Evolutionary conservation across 2,113 vertebrate species (phyloP).

Genomic region (Semicossyphus pulcher): DNA sequence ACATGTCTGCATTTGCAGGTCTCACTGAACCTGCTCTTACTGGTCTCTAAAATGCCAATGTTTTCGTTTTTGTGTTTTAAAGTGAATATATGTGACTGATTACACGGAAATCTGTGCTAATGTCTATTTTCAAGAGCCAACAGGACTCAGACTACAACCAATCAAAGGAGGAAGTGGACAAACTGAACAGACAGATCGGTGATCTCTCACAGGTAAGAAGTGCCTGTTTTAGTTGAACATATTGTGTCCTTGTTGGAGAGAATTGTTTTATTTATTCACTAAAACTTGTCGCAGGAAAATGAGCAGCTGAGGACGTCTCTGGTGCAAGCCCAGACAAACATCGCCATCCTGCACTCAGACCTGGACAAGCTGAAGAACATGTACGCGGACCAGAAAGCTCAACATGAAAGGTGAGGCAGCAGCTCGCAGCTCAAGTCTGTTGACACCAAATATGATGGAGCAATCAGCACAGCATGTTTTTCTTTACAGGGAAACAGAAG

Average conservation of each 20-base stretch:
- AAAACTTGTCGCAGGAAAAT: slow-evolving; percentile 76
- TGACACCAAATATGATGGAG: neutral
- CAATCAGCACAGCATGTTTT: neutral
- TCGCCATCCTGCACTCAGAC: slow-evolving; percentile 77
- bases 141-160: slow-evolving; percentile 61
- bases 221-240: neutral
- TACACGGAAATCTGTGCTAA: neutral
- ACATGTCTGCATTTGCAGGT: too few relatives aligned
- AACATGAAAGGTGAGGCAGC: slow-evolving; percentile 71
- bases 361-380: slow-evolving; percentile 83
- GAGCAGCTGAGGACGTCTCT: slow-evolving; percentile 65
- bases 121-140: slow-evolving; percentile 67
- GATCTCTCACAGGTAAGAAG: slow-evolving; percentile 73
- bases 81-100: too few relatives aligned
- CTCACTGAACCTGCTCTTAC: too few relatives aligned
- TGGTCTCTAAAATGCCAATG: too few relatives aligned
- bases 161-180: slow-evolving; percentile 74
- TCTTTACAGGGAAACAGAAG: slow-evolving; percentile 71
- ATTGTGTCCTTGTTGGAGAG: neutral
- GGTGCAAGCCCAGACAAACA: slow-evolving; percentile 60
- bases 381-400: slow-evolving; percentile 65
- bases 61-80: too few relatives aligned
- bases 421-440: neutral
- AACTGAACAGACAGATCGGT: slow-evolving; percentile 69
- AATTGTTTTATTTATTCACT: neutral